These are phyloP conservation scores for Chrysina gloriosa DNA, from an alignment of 2,888 invertebrate species.

Conservation along the genomic window DNA sequence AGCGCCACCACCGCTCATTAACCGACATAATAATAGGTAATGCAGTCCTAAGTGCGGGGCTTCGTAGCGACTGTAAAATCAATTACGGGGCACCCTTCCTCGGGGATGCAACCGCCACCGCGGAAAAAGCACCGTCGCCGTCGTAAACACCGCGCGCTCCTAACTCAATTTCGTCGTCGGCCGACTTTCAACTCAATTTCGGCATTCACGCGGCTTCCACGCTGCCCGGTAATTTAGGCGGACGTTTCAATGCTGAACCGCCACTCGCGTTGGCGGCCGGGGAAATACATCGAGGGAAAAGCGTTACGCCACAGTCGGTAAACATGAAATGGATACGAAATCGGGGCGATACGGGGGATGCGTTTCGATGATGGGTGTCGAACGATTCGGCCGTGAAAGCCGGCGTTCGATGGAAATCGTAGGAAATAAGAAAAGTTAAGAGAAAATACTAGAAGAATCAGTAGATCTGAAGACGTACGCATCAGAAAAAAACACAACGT, in stretches of 20 bases:
- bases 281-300: too few species aligned
- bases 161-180: slow-evolving; percentile 44
- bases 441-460: too few species aligned
- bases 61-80: slow-evolving; percentile 41
- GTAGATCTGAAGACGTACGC: too few species aligned
- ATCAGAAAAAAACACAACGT: too few species aligned
- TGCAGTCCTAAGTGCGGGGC: slow-evolving; percentile 40
- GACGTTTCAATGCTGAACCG: slow-evolving; percentile 27
- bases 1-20: slow-evolving; percentile 28
- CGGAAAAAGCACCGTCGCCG: slow-evolving; percentile 30
- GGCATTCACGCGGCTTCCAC: slow-evolving; percentile 34
- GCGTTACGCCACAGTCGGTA: too few species aligned
- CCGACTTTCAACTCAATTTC: slow-evolving; percentile 43
- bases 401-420: too few species aligned
- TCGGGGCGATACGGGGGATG: too few species aligned
- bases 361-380: too few species aligned
- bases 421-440: too few species aligned
- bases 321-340: too few species aligned
- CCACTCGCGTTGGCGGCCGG: too few species aligned
- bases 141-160: slow-evolving; percentile 43
- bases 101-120: slow-evolving; percentile 16
- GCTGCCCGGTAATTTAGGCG: slow-evolving; percentile 23
- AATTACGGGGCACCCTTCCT: slow-evolving; percentile 40
- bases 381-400: too few species aligned
- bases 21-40: slow-evolving; percentile 32